Conservation (phyloP, 2,797 vertebrate genomes). For the Helarctos malayanus region DNA sequence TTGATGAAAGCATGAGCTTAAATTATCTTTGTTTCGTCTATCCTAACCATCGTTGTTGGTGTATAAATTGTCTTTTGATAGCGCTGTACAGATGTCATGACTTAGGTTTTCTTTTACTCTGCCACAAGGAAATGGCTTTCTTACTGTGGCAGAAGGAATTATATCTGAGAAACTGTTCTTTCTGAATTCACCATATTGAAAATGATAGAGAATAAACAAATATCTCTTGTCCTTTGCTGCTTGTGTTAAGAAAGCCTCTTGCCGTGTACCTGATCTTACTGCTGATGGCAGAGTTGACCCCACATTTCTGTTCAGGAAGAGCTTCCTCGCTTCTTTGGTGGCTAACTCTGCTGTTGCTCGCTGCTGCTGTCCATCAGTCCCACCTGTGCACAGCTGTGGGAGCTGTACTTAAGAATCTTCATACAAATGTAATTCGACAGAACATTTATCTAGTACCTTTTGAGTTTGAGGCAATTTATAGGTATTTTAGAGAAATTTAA, state of each 20-base stretch:
- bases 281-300: slow-evolving; percentile 37
- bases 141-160: background rate
- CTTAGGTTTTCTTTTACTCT: slow-evolving; percentile 22
- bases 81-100: background rate
- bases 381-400: background rate
- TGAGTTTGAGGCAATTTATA: slow-evolving; percentile 41
- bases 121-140: background rate
- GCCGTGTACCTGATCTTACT: background rate
- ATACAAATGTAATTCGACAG: background rate
- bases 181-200: slow-evolving; percentile 44
- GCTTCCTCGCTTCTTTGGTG: background rate
- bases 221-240: slow-evolving; percentile 24
- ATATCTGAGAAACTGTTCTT: background rate
- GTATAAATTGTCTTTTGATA: slow-evolving; percentile 24
- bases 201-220: slow-evolving; percentile 32
- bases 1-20: background rate
- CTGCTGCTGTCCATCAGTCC: background rate
- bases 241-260: background rate
- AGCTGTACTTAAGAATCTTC: background rate
- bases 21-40: slow-evolving; percentile 1
- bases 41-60: background rate
- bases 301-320: slow-evolving; percentile 12
- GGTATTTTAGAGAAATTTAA: slow-evolving; percentile 44
- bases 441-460: slow-evolving; percentile 31
- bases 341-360: background rate